Evolutionary conservation across 1,140 invertebrate species (phyloP), one percentile per base, ranked within the genome.

Genomic region (Drosophila virilis): DNA sequence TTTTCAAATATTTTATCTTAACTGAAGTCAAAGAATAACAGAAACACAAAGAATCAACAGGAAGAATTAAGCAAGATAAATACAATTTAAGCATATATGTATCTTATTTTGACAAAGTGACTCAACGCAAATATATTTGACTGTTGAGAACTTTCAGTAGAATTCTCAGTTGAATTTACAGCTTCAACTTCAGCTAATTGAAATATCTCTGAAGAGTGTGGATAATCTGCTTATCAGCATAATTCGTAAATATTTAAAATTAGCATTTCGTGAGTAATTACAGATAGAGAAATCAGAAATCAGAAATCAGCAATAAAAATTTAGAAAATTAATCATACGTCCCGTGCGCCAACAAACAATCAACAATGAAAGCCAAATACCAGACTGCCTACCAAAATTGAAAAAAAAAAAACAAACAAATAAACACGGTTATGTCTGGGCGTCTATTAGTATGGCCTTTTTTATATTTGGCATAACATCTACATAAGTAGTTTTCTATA

Each of bases 291-390:
- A 71, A 62, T 64, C 68, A 43, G 8, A 37, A 28, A 65, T 6
- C 77, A 65, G 48, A 75, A 81, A 67, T 81, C 54, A 22, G 22
- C 22, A 75, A 64, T 48, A 77, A 51, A 74, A 77, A 68, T 62
- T 45, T 58, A 52, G 40, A 62, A 72, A 66, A 88, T 88, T 81
- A 83, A 84, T 89, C 84, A 88, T 89, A 89, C 83, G 83, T 66
- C 77, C 45, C 17, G 82, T 76, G 48, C 8, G 64, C 42, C 69
- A 66, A 46, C 45, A 35, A 22, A 59, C 67, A 77, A 67, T 59
- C 69, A 66, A 46, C 45, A 35, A 22, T 55, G 70, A 77, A 67
- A 67, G 65, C n/a, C 33, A 52, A 35, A 59, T 8, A 13, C 17
- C 40, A 8, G 12, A n/a, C 38, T 51, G 54, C 37, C 22, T 15